Base-by-base conservation (phyloP, 2,888 invertebrate genomes). In the Rhimphoctona megacephalus region DNA sequence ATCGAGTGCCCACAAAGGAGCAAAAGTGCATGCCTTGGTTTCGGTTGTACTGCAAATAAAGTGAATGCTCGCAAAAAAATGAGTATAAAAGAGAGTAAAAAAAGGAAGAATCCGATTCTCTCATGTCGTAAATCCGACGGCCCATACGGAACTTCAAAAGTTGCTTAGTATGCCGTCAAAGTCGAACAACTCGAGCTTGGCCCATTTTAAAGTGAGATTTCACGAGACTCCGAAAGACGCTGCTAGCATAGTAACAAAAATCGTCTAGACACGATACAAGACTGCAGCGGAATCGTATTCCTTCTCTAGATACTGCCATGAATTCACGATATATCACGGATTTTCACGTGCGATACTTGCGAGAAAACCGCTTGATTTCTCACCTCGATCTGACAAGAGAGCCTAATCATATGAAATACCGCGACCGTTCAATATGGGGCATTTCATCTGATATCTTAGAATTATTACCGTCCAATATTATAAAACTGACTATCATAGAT, bases 181-280 rank as follows among this genome's bases (percentile, higher is more conserved):
- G 85, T 87, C 85, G 77, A 66, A 49, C 57, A 81, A 73, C 86
- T 84, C 81, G 84, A 84, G 84, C 69, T 73, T 89, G 87, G 85
- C 88, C 88, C 88, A 88, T 88, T 88, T 90, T 76, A 83, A 78
- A 89, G 78, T 84, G 72, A 78, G 70, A 82, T 87, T 85, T 82
- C 76, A 79, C 77, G 85, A 83, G 87, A 78, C 87, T 78, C 78
- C 76, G 85, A 88, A 89, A 86, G 79, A 88, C 70, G 85, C 81
- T 87, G 78, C 86, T 85, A 87, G 84, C 89, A 89, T 88, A 85
- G 85, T 89, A 89, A 89, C 89, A 85, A 88, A 81, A 70, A 87
- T 84, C 77, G 85, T 87, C 86, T 83, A 85, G 89, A 89, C 81
- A 74, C 87, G 80, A 87, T 83, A 69, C 64, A 74, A 43, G 69